These are phyloP conservation scores for Chlorodrepanis virens DNA, from an alignment of 2,113 vertebrate species.

Conservation along the genomic window DNA sequence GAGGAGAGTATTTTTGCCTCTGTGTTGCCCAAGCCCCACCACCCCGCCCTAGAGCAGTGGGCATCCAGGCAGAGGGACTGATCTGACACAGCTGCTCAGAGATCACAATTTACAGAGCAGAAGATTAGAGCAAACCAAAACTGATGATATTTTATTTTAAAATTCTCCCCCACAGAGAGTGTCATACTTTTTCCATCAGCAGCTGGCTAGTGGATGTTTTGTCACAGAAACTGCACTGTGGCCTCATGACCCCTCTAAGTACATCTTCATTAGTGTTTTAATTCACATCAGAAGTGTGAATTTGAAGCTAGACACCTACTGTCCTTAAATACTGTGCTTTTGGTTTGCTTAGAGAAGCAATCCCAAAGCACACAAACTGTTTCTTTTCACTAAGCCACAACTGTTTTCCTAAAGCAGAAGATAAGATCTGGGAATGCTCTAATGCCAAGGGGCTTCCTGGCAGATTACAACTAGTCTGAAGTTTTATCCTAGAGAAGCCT, in stretches of 20 bases:
- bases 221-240: neutral
- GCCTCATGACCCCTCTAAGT: neutral
- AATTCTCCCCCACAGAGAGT: neutral
- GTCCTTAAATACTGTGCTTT: neutral
- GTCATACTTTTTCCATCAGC: neutral
- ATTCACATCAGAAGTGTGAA: neutral
- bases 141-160: neutral
- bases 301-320: neutral
- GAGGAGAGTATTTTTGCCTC: neutral
- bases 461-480: neutral
- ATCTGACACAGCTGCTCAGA: neutral
- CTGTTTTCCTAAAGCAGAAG: conserved; percentile 16
- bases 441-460: neutral
- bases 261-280: neutral
- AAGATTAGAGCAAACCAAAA: neutral
- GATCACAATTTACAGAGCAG: neutral
- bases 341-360: neutral
- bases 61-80: neutral
- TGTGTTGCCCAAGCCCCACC: neutral
- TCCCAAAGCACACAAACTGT: neutral
- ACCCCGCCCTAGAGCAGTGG: neutral
- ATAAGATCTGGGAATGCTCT: neutral
- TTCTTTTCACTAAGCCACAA: conserved; percentile 4
- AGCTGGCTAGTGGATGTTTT: neutral
- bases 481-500: neutral